Percentiles rank a stretch among this genome's conserved stretches.
Evolutionary conservation across 1,140 invertebrate species (phyloP).

Genomic region (Drosophila willistoni): DNA sequence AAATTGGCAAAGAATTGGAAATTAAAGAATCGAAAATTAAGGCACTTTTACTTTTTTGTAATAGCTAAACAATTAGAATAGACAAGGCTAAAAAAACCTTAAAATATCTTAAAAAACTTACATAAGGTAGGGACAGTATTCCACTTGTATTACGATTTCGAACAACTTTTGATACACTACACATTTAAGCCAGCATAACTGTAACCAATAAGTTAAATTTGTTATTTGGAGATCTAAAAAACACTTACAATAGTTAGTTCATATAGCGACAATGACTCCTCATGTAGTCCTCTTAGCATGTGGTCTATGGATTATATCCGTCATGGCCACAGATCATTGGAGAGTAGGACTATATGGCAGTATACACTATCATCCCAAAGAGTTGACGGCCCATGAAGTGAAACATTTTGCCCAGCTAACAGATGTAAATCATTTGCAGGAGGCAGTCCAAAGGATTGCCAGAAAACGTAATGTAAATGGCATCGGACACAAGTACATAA

Average conservation of each 20-base stretch:
- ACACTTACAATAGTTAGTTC: background rate
- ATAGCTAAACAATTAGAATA: no score
- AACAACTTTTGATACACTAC: background rate
- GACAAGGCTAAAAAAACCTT: no score
- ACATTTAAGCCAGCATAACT: background rate
- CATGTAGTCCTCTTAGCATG: background rate
- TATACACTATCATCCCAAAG: background rate
- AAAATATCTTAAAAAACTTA: no score
- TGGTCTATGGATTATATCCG: no score
- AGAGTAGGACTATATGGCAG: background rate
- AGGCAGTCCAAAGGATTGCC: constrained; percentile 87
- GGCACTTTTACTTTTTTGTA: no score
- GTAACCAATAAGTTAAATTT: background rate
- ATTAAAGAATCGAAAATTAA: no score
- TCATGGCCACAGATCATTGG: background rate
- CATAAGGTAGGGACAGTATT: no score
- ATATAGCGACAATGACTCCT: background rate
- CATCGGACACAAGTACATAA: constrained; percentile 86
- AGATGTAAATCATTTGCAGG: constrained; percentile 86
- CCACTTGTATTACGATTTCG: no score
- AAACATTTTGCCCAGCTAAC: constrained; percentile 2
- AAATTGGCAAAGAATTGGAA: no score
- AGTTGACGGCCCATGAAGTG: background rate
- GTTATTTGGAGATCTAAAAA: background rate
- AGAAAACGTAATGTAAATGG: constrained; percentile 89